Base-by-base conservation (phyloP, 2,113 vertebrate species). In the Oenanthe oenanthe region DNA sequence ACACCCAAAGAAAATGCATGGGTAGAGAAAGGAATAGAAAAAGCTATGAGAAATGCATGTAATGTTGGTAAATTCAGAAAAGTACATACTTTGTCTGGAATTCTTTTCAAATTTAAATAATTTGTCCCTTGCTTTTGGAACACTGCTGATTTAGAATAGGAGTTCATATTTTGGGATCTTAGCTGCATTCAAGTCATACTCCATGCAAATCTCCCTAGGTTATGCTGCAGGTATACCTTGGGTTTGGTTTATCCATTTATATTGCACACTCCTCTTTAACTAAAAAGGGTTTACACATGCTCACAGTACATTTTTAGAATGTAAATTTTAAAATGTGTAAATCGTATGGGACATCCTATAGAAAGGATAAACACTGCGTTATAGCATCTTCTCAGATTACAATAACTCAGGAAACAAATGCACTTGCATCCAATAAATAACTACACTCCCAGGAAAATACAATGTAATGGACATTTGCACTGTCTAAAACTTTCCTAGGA, bases 1-100 rank as follows among this genome's bases (percentile, higher is more conserved):
- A 97, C 85, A 97, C 74, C 97, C 82, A 89, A 96, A 97, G 88
- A 96, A 97, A 95, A 96, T 82, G 61, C 90, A 97, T 80, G 76
- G 15, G 72, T 73, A 89, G 83, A 94, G 68, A 92, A 92, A 72
- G 90, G 54, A 80, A 92, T 83, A 88, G 38, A 81, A 84, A 81
- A 92, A 68, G 21, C 78, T 73, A 48, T 75, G 76, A 82, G 92
- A 95, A 80, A 93, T 36, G n/a, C 75, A 77, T 25, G 60, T 36
- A 62, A 89, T 76, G n/a, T 80, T 89, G 74, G 84, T 51, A 91
- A 72, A 78, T 42, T 63, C 16, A 14, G 42, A 80, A 87, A 95
- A 67, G 25, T 62, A 36, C 14, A 6, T 50, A 24, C 71, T 76
- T 62, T 77, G 34, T 51, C 70, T 57, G 67, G 25, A 63, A 85